Evolutionary conservation across 2,113 vertebrate species (phyloP), one percentile per base, ranked within the genome.

Genomic region (Oreochromis niloticus): DNA sequence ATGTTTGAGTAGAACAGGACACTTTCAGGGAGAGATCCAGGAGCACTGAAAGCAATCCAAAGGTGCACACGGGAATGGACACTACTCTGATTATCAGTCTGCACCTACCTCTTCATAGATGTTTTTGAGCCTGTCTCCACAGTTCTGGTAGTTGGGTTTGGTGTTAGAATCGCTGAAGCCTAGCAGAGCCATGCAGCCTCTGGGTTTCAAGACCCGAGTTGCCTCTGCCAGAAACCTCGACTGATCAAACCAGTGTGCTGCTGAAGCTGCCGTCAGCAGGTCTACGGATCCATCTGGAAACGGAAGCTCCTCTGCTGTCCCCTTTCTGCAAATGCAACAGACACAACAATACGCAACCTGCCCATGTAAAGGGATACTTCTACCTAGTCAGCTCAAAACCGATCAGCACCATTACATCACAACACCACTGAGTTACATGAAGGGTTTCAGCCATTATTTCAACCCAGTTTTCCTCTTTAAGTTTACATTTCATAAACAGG

Each of bases 201-300:
- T 19, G 0, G 96, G 96, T 85, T 91, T 96, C 41, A 98, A 9
- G 52, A 97, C 95, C 2, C 97, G 95, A 6, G 19, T 41, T 0
- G 89, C 96, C 61, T 98, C 97, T 12, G 66, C 85, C 84, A 97
- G 75, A 88, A 98, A 98, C 85, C 14, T 87, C 0, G 36, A 39
- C 0, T 80, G 14, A 22, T 97, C 90, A 8, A 98, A 98, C 97
- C 97, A 98, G 90, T 98, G 97, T 0, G 93, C 97, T 0, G 97
- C 97, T 0, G 96, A 92, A 3, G 96, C 95, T 0, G 97, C 96
- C 0, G 96, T 94, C 88, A 98, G 63, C 36, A 98, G 30, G 27
- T 97, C 97, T n/a, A 97, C 97, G 0, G 97, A 97, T 34, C 66
- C 59, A 1, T 97, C 96, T 9, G 86, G 48, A 2, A 97, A 96